Base-by-base conservation (phyloP, 2,113 vertebrate species). In the Oreocharis arfaki region DNA sequence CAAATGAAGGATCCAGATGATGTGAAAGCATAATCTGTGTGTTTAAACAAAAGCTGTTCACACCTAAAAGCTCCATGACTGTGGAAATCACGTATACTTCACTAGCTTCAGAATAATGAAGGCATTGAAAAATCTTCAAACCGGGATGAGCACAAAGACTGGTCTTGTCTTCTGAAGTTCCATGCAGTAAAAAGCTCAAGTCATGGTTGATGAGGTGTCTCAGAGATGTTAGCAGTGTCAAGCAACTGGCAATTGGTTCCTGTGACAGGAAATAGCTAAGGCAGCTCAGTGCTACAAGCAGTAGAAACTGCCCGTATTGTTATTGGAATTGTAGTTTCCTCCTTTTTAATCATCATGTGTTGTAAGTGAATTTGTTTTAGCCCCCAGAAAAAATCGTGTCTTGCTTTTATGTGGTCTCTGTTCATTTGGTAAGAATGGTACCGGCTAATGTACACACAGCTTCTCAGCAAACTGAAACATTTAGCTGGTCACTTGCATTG, bases 211-310 rank as follows among this genome's bases (percentile, higher is more conserved):
- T 90, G 90, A 94, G 41, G 56, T 92, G 79, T 88, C 92, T 95
- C 60, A 90, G 78, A 92, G 90, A 88, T 67, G 33, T 80, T 81
- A 94, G 67, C 83, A 85, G 71, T 70, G 76, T 93, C 88, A 42
- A 77, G 47, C 75, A 91, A 71, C 55, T 86, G 82, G 71, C 85
- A 92, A 56, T 75, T 90, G 64, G 64, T 90, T 93, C 71, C 83
- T 94, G 90, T 89, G 64, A 60, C 83, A 90, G 90, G 89, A 96
- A 94, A 91, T 39, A 85, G 63, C n/a, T 21, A 50, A 73, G 84
- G 70, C 87, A 91, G 32, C 44, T 79, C 47, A 42, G 76, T 41
- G 59, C 81, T 71, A 49, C 49, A 16, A 90, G 80, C 63, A 70
- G 35, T 63, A 79, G 77, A 89, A 91, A 86, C 27, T 86, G 44